Conservation (phyloP, 2,113 vertebrate species). For the Eidolon helvum region DNA sequence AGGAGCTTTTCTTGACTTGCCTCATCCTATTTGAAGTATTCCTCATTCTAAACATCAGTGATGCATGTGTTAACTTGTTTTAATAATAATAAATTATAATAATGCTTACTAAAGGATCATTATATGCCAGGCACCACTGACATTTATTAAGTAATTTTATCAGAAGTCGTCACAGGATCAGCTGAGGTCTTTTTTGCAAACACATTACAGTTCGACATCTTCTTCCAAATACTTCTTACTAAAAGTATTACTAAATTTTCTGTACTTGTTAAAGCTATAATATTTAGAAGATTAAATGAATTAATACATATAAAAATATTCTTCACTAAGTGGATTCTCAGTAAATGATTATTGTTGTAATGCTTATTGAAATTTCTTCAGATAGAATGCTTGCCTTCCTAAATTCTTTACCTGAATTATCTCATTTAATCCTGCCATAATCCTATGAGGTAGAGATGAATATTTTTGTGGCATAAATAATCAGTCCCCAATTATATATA, state of each 20-base stretch:
- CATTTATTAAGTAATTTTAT: neutral
- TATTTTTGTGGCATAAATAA: neutral
- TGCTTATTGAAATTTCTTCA: neutral
- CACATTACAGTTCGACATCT: neutral
- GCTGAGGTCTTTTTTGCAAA: neutral
- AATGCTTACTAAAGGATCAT: neutral
- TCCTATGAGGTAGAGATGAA: neutral
- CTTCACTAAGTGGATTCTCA: neutral
- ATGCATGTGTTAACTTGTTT: neutral
- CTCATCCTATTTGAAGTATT: neutral
- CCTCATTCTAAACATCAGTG: conserved; percentile 25
- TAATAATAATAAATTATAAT: neutral
- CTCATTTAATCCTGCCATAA: neutral
- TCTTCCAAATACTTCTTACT: neutral
- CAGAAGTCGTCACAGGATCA: neutral
- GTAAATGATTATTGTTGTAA: neutral
- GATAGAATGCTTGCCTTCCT: neutral
- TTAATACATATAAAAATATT: neutral
- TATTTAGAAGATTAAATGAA: neutral
- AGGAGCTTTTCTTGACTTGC: neutral
- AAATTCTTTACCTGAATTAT: neutral
- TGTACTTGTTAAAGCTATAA: neutral
- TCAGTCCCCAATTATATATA: neutral
- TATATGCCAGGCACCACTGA: neutral
- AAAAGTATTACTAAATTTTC: neutral